Percentiles rank a stretch among this genome's conserved stretches.
phyloP scores from a whole-genome alignment of 2,113 vertebrate species.

The Murina feae region DNA sequence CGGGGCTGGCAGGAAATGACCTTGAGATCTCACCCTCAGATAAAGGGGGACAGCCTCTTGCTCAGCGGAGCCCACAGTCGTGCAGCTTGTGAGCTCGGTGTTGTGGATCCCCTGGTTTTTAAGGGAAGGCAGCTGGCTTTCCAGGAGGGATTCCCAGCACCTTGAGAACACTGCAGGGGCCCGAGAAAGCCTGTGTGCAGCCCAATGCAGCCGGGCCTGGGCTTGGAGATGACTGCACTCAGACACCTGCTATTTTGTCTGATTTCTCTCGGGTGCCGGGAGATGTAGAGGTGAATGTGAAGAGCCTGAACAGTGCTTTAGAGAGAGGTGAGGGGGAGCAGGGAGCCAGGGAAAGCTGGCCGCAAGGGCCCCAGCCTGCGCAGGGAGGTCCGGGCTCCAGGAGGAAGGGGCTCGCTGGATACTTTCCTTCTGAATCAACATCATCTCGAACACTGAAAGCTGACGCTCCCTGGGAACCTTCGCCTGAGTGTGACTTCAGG shows the following conservation, averaged over 20 bases:
- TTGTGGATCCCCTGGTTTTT: background rate
- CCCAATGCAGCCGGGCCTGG: background rate
- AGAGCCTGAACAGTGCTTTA: background rate
- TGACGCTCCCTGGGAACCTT: background rate
- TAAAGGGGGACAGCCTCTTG: background rate
- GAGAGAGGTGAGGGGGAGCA: background rate
- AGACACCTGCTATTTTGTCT: background rate
- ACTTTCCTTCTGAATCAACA: background rate
- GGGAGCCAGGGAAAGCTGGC: no score
- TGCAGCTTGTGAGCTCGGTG: no score
- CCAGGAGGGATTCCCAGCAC: background rate
- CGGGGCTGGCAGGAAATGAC: background rate
- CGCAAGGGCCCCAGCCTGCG: background rate
- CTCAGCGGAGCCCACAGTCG: background rate
- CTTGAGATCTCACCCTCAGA: background rate
- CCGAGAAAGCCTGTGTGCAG: background rate
- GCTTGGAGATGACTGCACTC: accelerated
- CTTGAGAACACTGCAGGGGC: background rate
- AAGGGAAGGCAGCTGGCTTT: background rate
- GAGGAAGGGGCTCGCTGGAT: background rate
- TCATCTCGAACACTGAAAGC: background rate
- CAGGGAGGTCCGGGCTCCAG: background rate
- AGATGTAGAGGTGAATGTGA: background rate
- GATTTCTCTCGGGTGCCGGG: background rate
- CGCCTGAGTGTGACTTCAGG: background rate